Conservation (phyloP, 2,797 vertebrate genomes). For the Synaphobranchus kaupii region DNA sequence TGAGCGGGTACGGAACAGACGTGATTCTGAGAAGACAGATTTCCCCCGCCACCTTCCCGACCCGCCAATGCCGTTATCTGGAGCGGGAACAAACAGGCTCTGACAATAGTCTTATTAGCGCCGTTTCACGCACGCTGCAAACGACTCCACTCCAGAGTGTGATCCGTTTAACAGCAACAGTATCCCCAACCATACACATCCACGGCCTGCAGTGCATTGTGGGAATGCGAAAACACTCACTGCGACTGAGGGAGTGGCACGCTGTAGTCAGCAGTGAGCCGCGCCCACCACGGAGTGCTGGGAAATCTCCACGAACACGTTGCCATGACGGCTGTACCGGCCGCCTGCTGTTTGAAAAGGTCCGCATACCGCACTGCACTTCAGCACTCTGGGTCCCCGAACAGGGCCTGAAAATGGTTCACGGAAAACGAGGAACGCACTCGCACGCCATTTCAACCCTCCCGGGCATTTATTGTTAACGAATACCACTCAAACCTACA, state of each 20-base stretch:
- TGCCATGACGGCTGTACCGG: neutral
- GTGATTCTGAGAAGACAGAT: neutral
- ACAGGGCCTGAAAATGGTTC: neutral
- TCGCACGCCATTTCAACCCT: neutral
- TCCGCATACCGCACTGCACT: neutral
- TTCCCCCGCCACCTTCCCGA: neutral
- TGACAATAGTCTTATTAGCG: neutral
- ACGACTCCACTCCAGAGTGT: neutral
- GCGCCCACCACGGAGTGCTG: neutral
- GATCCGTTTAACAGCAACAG: neutral
- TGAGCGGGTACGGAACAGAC: constrained; percentile 12
- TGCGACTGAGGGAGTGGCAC: neutral
- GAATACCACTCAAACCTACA: neutral
- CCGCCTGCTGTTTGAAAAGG: neutral
- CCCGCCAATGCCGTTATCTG: neutral
- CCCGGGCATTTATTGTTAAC: neutral
- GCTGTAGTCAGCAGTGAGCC: neutral
- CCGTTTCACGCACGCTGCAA: neutral
- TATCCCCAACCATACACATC: neutral
- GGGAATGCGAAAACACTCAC: neutral
- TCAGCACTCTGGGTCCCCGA: neutral
- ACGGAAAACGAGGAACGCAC: neutral
- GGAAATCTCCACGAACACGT: neutral
- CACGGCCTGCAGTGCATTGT: neutral
- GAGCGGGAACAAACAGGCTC: constrained; percentile 8